Evolutionary conservation across 2,888 invertebrate species (phyloP).

Genomic region (Ornithoptera priamus): DNA sequence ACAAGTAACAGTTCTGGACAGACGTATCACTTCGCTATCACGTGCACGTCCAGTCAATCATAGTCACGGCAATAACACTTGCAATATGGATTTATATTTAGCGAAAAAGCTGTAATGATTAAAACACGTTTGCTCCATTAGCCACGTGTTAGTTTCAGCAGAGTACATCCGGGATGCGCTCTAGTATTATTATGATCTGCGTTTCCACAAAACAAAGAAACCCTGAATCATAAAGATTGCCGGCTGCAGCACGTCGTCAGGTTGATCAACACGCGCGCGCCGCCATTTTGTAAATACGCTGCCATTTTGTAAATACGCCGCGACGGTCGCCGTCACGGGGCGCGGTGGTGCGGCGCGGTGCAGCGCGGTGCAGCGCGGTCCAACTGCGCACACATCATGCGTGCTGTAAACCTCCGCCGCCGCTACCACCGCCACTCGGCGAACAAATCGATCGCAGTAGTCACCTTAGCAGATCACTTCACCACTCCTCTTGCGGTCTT

Average conservation of each 20-base stretch:
- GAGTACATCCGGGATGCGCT: too few relatives aligned
- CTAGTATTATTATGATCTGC: too few relatives aligned
- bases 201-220: slow-evolving; percentile 6
- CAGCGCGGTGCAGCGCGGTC: slow-evolving; percentile 31
- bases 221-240: slow-evolving; percentile 15
- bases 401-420: slow-evolving; percentile 30
- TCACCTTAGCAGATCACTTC: too few relatives aligned
- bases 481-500: too few relatives aligned
- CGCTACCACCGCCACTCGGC: slow-evolving; percentile 28
- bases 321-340: slow-evolving; percentile 26
- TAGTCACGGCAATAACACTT: too few relatives aligned
- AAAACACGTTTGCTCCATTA: too few relatives aligned
- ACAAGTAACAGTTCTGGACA: too few relatives aligned
- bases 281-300: background rate
- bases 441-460: background rate
- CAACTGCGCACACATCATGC: slow-evolving; percentile 36
- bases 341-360: slow-evolving; percentile 26
- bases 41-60: too few relatives aligned
- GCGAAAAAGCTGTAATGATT: too few relatives aligned
- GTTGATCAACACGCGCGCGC: slow-evolving; percentile 23
- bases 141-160: too few relatives aligned
- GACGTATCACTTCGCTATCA: too few relatives aligned
- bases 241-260: background rate
- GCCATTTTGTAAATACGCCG: slow-evolving; percentile 35
- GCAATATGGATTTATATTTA: too few relatives aligned